A percentile compares a stretch with the other conserved stretches of the same genome.
phyloP scores from a whole-genome alignment of 2,888 invertebrate genomes.

The Ligdia adustata region DNA sequence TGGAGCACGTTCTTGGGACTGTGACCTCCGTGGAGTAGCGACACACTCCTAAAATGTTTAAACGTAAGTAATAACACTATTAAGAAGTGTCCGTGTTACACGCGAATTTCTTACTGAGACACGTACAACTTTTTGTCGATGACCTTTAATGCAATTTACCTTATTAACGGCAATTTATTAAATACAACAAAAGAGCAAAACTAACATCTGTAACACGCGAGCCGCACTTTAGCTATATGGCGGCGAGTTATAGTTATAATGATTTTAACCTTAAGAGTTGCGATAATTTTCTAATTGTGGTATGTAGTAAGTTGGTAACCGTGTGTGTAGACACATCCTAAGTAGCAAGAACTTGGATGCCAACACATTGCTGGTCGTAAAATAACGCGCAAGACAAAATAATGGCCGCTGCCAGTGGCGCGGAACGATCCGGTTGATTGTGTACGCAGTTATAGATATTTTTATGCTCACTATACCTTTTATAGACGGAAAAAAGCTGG shows the following conservation, averaged over 20 bases:
- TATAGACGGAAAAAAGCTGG: slow-evolving; percentile 47
- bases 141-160: slow-evolving; percentile 1
- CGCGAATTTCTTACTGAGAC: not conserved
- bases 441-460: slow-evolving; percentile 58
- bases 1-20: slow-evolving; percentile 73
- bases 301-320: not conserved
- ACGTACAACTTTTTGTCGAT: not conserved
- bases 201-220: no score
- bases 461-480: slow-evolving; percentile 46
- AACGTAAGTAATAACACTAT: no score
- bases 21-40: slow-evolving; percentile 61
- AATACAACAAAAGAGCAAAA: not conserved
- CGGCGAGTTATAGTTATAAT: no score
- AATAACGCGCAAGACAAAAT: slow-evolving; percentile 53
- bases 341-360: slow-evolving; percentile 32
- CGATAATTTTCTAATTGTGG: no score
- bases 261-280: no score
- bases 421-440: slow-evolving; percentile 74
- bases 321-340: slow-evolving; percentile 15
- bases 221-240: no score
- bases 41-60: slow-evolving; percentile 35
- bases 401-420: slow-evolving; percentile 65
- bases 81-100: slow-evolving; percentile 8
- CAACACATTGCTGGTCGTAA: slow-evolving; percentile 39
- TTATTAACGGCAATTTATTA: not conserved